phyloP scores from a whole-genome alignment of 2,113 vertebrate species.

The Alosa alosa region DNA sequence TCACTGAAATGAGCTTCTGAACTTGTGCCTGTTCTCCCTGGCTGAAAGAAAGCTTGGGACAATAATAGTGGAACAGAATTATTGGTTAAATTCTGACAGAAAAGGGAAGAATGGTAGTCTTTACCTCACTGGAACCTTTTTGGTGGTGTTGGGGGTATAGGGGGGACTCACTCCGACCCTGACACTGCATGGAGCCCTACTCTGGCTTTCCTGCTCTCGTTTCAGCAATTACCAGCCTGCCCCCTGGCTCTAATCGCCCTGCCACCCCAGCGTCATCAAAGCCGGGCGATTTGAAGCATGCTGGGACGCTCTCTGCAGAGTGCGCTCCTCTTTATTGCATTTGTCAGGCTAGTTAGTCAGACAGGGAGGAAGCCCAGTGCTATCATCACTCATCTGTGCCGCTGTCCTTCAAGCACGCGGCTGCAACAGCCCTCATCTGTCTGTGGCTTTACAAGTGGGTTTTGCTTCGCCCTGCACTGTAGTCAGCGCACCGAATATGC shows the following conservation, averaged over 20 bases:
- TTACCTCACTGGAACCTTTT: neutral
- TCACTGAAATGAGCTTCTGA: neutral
- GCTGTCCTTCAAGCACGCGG: neutral
- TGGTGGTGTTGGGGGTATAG: neutral
- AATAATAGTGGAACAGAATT: neutral
- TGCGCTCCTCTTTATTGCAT: neutral
- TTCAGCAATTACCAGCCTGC: neutral
- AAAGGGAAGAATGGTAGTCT: neutral
- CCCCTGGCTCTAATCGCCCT: neutral
- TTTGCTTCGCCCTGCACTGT: neutral
- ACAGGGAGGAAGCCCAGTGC: neutral
- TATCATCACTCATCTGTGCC: neutral
- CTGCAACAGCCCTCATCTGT: neutral
- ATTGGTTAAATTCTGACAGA: neutral
- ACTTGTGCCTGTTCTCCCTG: neutral
- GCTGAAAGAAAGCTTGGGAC: neutral
- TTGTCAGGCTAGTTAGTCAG: slow-evolving; percentile 3
- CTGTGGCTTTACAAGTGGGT: neutral
- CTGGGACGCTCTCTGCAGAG: neutral
- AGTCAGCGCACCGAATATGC: neutral
- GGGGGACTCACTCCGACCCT: neutral
- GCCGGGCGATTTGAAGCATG: neutral
- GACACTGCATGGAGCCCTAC: neutral
- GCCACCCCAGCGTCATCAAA: neutral
- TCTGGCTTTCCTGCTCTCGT: neutral